Evolutionary conservation across 2,113 vertebrate species (phyloP).

Genomic region (Morone saxatilis): DNA sequence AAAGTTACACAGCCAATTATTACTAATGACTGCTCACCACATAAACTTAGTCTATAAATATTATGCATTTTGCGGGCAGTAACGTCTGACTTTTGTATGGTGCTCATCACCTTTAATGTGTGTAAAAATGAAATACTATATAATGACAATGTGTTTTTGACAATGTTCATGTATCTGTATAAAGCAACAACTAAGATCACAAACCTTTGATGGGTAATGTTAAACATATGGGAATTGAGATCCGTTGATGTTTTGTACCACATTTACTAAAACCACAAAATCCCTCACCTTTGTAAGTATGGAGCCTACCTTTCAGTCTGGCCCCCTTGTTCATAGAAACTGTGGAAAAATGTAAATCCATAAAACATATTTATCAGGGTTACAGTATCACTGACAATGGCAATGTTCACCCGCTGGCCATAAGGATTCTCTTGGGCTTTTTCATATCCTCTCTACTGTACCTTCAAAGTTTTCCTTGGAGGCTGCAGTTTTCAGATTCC

Average conservation of each 20-base stretch:
- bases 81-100: background rate
- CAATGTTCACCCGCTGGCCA: background rate
- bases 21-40: background rate
- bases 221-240: background rate
- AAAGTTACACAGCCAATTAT: background rate
- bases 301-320: background rate
- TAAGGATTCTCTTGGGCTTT: slow-evolving; percentile 1
- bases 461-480: slow-evolving; percentile 23
- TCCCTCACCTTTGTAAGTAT: background rate
- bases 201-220: background rate
- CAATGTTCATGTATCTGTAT: no score
- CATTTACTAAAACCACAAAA: background rate
- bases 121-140: background rate
- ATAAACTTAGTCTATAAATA: background rate
- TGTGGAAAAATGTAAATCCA: background rate
- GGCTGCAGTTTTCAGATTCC: slow-evolving; percentile 39
- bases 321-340: background rate
- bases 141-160: background rate
- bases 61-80: background rate
- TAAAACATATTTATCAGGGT: slow-evolving; percentile 2
- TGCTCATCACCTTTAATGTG: background rate
- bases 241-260: background rate
- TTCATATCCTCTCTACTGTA: slow-evolving; percentile 54
- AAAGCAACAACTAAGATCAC: background rate
- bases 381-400: background rate